A percentile compares a stretch with the other conserved stretches of the same genome.
phyloP scores from a whole-genome alignment of 2,113 vertebrate genomes.

The Rhineura floridana region DNA sequence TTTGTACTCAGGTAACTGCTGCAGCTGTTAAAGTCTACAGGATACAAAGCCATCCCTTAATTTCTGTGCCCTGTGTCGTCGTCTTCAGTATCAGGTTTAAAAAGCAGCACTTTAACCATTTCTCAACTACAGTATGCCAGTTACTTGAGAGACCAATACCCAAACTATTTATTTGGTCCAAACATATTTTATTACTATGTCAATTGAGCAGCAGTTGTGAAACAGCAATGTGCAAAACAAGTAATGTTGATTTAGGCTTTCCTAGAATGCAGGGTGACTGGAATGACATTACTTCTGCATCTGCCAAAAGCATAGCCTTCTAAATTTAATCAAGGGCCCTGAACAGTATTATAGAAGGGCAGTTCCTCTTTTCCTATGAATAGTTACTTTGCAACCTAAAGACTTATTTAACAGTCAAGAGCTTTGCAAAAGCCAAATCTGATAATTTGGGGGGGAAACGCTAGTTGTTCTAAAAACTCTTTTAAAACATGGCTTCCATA shows the following conservation, averaged over 20 bases:
- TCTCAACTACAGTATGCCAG: not conserved
- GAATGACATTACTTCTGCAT: slow-evolving; percentile 49
- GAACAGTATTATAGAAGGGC: not conserved
- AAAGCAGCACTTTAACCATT: not conserved
- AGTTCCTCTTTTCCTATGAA: slow-evolving; percentile 9
- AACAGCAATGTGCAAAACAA: slow-evolving; percentile 41
- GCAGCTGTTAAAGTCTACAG: not conserved
- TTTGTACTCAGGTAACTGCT: slow-evolving; percentile 1
- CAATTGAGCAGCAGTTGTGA: slow-evolving; percentile 28
- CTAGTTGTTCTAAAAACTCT: not conserved
- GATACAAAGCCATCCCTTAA: not conserved
- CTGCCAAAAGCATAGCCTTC: slow-evolving; percentile 60
- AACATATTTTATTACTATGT: slow-evolving; percentile 26
- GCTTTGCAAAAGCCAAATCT: not conserved
- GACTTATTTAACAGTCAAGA: not conserved
- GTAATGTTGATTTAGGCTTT: slow-evolving; percentile 58
- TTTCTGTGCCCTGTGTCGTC: not conserved
- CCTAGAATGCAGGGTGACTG: slow-evolving; percentile 63
- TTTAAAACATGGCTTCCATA: not conserved
- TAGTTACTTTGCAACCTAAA: not conserved
- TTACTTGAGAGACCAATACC: not conserved
- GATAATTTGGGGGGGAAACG: not conserved
- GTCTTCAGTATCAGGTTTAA: not conserved
- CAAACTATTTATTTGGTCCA: not conserved
- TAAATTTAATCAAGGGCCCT: slow-evolving; percentile 52